phyloP scores from a whole-genome alignment of 2,888 invertebrate species.

The Cryptus viduatorius region DNA sequence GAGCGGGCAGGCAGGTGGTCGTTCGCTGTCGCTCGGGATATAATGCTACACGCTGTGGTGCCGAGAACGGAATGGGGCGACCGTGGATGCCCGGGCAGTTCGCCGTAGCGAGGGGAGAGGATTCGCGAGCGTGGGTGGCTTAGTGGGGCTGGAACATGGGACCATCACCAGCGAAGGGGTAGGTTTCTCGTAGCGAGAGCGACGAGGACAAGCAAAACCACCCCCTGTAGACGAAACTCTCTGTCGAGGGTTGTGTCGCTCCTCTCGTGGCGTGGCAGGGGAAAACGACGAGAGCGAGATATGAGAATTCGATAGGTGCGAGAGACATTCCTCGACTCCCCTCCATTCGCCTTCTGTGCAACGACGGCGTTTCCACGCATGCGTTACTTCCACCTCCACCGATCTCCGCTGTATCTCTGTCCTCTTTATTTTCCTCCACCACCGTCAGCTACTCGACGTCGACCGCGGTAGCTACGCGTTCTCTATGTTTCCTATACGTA shows the following conservation, averaged over 20 bases:
- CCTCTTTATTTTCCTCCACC: conserved; percentile 39
- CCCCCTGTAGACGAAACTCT: conserved; percentile 12
- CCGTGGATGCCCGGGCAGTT: conserved; percentile 85
- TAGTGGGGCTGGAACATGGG: conserved; percentile 45
- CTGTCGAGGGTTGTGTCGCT: conserved; percentile 44
- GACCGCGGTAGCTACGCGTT: conserved; percentile 47
- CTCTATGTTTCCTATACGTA: conserved; percentile 24
- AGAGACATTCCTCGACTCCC: conserved; percentile 72
- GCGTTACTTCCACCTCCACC: conserved; percentile 74
- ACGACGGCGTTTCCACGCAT: conserved; percentile 76
- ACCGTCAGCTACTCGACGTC: conserved; percentile 50
- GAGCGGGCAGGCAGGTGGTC: conserved; percentile 71
- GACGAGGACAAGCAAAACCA: conserved; percentile 33
- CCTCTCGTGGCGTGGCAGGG: not conserved
- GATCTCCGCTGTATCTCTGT: conserved; percentile 57
- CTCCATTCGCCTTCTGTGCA: conserved; percentile 71
- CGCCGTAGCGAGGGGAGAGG: conserved; percentile 76
- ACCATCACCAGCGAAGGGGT: conserved; percentile 57
- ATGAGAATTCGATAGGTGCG: conserved; percentile 49
- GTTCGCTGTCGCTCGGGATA: conserved; percentile 71
- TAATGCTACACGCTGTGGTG: conserved; percentile 84
- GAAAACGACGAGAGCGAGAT: conserved; percentile 46
- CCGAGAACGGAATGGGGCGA: conserved; percentile 85
- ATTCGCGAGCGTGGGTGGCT: conserved; percentile 56
- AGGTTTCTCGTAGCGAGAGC: conserved; percentile 38